Evolutionary conservation across 2,888 invertebrate species (phyloP).

Genomic region (Hanleya hanleyi): DNA sequence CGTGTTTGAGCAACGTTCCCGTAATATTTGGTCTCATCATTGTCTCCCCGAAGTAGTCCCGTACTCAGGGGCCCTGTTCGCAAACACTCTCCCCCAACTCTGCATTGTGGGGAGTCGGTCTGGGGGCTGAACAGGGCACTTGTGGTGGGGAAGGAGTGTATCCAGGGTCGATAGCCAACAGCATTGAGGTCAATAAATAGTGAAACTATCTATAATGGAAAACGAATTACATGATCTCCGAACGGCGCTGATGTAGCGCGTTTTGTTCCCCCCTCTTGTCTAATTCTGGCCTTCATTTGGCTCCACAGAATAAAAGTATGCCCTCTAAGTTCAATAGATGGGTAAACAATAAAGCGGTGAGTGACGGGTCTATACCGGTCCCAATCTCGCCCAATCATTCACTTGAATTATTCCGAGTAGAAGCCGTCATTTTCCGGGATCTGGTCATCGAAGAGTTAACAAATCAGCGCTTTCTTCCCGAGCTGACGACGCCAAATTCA

Average conservation of each 20-base stretch:
- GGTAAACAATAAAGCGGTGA: conserved; percentile 1
- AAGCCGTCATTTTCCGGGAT: not conserved
- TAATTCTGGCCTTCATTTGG: conserved; percentile 1
- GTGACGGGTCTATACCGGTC: not conserved
- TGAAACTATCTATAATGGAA: not conserved
- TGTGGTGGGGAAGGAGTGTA: not conserved
- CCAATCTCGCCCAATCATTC: conserved; percentile 5
- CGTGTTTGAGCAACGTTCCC: not conserved
- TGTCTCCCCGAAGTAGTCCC: not conserved
- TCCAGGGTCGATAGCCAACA: not conserved
- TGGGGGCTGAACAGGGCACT: conserved; percentile 5
- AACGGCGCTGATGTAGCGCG: conserved; percentile 2
- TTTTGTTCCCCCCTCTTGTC: conserved; percentile 4
- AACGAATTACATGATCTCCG: conserved; percentile 8
- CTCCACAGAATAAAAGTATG: not conserved
- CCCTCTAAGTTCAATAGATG: conserved; percentile 5
- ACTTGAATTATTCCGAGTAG: conserved; percentile 9
- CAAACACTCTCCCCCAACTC: not conserved
- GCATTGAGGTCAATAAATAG: not conserved
- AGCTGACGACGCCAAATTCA: conserved; percentile 4
- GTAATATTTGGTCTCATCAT: not conserved
- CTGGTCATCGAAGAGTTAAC: not conserved
- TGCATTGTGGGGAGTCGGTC: not conserved
- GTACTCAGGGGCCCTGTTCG: not conserved
- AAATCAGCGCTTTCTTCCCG: conserved; percentile 5